phyloP scores from a whole-genome alignment of 2,113 vertebrate species.

The Calonectris borealis region DNA sequence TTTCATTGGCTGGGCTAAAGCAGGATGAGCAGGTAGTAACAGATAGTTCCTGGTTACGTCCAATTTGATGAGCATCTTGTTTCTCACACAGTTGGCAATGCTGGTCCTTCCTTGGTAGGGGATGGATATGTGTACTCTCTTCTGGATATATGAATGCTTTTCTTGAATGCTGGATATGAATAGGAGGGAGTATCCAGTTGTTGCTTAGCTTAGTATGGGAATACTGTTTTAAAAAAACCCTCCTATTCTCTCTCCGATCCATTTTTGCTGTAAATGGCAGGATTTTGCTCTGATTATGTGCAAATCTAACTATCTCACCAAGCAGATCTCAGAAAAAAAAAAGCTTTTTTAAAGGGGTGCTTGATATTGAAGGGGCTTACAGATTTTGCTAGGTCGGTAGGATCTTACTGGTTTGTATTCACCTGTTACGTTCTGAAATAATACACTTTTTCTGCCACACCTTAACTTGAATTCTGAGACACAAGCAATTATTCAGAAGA shows the following conservation, averaged over 20 bases:
- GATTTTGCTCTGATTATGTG: neutral
- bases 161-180: neutral
- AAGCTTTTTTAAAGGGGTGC: neutral
- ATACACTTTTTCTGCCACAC: neutral
- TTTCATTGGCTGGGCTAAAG: neutral
- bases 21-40: neutral
- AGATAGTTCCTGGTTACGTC: neutral
- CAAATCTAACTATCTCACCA: neutral
- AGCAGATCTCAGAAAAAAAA: neutral
- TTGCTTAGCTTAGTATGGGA: neutral
- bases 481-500: neutral
- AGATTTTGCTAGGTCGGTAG: neutral
- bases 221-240: neutral
- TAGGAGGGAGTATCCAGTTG: neutral
- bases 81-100: neutral
- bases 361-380: neutral
- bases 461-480: neutral
- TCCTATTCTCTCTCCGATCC: neutral
- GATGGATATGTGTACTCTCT: neutral
- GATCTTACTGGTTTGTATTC: neutral
- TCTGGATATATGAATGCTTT: neutral
- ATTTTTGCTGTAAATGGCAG: neutral
- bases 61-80: too few relatives aligned
- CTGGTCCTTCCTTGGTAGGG: neutral
- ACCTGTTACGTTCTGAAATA: neutral